A percentile compares a stretch with the other conserved stretches of the same genome.
phyloP scores from a whole-genome alignment of 2,113 vertebrate genomes.

The Neotoma lepida region DNA sequence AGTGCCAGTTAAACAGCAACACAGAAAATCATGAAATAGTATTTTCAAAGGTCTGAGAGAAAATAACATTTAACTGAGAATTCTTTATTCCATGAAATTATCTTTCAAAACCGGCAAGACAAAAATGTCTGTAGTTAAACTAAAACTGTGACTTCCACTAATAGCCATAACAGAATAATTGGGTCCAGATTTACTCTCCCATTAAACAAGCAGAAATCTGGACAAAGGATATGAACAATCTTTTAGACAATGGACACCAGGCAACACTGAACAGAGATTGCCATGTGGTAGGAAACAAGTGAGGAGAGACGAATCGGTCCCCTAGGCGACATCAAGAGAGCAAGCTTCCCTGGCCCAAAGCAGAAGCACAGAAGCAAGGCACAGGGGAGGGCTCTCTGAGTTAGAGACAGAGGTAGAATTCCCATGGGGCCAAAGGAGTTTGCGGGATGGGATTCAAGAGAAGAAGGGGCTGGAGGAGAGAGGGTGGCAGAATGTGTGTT shows the following conservation, averaged over 20 bases:
- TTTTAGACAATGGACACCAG: not conserved
- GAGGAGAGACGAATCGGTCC: not conserved
- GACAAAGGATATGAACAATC: not conserved
- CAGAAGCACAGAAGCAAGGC: not conserved
- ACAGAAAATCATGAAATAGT: not conserved
- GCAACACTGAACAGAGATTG: not conserved
- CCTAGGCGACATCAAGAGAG: not conserved
- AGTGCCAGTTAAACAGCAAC: not conserved
- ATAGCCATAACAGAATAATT: not conserved
- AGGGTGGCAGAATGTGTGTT: too few species aligned
- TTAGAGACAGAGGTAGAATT: not conserved
- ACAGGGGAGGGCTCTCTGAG: not conserved
- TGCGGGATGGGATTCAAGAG: not conserved
- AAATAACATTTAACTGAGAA: not conserved
- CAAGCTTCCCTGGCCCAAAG: not conserved
- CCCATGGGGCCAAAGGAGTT: not conserved
- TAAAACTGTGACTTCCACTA: not conserved
- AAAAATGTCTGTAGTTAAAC: not conserved
- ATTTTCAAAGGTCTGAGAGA: not conserved
- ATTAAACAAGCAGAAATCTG: not conserved
- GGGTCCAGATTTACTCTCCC: not conserved
- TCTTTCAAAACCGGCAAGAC: not conserved
- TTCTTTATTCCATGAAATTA: not conserved
- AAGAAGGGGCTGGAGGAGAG: fast-evolving
- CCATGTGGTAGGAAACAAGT: not conserved